phyloP scores from a whole-genome alignment of 2,113 vertebrate genomes.

The Fulmarus glacialis region DNA sequence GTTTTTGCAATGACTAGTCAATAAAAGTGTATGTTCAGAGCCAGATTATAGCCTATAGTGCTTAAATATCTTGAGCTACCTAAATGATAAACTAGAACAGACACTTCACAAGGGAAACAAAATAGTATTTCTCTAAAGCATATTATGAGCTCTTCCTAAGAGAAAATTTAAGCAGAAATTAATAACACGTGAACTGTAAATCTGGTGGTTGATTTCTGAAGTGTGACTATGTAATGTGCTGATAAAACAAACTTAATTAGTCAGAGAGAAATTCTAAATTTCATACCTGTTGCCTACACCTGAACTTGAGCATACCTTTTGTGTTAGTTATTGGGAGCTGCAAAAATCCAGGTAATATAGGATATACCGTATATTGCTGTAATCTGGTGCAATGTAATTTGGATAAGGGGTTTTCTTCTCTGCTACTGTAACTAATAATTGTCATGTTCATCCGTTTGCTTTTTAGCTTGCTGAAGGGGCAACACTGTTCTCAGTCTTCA shows the following conservation, averaged over 20 bases:
- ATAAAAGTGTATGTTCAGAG: neutral
- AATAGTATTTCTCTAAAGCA: neutral
- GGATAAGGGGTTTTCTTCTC: neutral
- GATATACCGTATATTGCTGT: neutral
- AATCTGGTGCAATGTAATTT: neutral
- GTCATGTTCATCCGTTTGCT: slow-evolving; percentile 23
- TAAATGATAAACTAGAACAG: neutral
- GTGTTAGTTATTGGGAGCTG: neutral
- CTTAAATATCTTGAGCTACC: neutral
- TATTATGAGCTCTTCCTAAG: neutral
- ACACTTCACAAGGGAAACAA: neutral
- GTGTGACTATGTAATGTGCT: slow-evolving; percentile 11
- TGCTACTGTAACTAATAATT: neutral
- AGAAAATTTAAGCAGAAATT: neutral
- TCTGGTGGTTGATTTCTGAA: slow-evolving; percentile 31
- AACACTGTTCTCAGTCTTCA: slow-evolving; percentile 46
- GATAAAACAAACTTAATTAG: slow-evolving; percentile 31
- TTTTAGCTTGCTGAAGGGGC: slow-evolving; percentile 56
- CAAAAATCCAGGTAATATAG: neutral
- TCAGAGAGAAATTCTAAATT: slow-evolving; percentile 40
- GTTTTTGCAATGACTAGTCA: neutral
- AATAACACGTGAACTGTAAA: neutral
- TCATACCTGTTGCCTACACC: neutral
- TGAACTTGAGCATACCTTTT: neutral
- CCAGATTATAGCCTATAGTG: neutral